Evolutionary conservation across 1,140 invertebrate species (phyloP).

Genomic region (Pemphigus obesinymphae): DNA sequence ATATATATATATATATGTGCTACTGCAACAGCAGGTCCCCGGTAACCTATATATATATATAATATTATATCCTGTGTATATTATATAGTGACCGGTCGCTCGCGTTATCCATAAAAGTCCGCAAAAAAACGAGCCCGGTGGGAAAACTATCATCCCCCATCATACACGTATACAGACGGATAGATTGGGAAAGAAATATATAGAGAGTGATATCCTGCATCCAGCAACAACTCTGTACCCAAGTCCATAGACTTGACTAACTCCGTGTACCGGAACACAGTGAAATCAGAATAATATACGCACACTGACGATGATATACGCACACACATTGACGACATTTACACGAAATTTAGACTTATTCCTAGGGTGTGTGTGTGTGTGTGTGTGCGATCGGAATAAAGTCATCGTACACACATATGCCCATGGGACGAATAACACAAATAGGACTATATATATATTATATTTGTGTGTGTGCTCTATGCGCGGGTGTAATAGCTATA

Average conservation of each 20-base stretch:
- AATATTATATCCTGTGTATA: too few species aligned
- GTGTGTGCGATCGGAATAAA: slow-evolving; percentile 3
- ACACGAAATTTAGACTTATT: too few species aligned
- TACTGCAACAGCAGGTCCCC: neutral
- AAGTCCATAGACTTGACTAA: neutral
- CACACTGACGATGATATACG: too few species aligned
- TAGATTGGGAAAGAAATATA: neutral
- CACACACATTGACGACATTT: neutral
- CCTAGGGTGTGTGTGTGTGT: too few species aligned
- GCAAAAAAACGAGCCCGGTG: slow-evolving; percentile 35
- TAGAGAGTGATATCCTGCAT: neutral
- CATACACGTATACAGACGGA: neutral
- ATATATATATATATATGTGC: neutral
- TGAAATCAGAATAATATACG: slow-evolving; percentile 33
- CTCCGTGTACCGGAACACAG: neutral
- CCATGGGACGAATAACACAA: slow-evolving; percentile 39
- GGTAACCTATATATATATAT: neutral
- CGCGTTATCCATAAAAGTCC: slow-evolving; percentile 38
- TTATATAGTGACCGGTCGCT: slow-evolving; percentile 8
- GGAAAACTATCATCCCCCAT: slow-evolving; percentile 16
- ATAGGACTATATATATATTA: slow-evolving; percentile 25
- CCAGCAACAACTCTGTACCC: neutral
- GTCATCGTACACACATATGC: neutral
- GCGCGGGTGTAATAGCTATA: slow-evolving; percentile 17
- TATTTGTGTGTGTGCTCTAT: neutral